Conservation (phyloP, 2,797 vertebrate species). For the Craterocephalus amniculus region DNA sequence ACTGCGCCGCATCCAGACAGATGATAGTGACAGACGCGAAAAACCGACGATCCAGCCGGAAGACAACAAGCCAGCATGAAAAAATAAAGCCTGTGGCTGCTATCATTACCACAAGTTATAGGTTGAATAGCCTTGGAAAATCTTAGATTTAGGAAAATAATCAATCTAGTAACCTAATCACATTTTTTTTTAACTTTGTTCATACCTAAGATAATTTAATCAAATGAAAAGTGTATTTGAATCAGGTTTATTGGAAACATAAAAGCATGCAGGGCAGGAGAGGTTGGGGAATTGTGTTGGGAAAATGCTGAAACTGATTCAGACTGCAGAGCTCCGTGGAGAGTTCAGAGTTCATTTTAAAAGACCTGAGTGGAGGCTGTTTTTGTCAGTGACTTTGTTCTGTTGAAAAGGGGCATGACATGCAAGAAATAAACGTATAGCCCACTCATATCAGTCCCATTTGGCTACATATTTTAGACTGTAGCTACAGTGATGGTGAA, state of each 20-base stretch:
- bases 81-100: conserved; percentile 40
- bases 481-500: too few relatives aligned
- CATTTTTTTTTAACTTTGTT: neutral
- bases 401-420: neutral
- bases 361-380: neutral
- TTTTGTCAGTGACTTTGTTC: neutral
- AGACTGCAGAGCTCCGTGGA: neutral
- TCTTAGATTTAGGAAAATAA: neutral
- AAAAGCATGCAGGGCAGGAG: neutral
- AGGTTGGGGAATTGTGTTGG: neutral
- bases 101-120: neutral
- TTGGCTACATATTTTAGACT: too few relatives aligned
- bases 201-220: neutral
- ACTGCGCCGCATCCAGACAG: conserved; percentile 34
- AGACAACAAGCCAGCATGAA: neutral
- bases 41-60: conserved; percentile 22
- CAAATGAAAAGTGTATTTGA: neutral
- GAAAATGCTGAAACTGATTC: neutral
- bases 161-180: neutral
- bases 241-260: neutral
- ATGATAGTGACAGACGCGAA: neutral
- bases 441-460: too few relatives aligned
- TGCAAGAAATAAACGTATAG: too few relatives aligned
- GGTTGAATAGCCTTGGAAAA: neutral
- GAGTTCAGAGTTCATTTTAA: neutral